Evolutionary conservation across 2,888 invertebrate species (phyloP), one percentile per base, ranked within the genome.

Genomic region (Gnatocerus cornutus): DNA sequence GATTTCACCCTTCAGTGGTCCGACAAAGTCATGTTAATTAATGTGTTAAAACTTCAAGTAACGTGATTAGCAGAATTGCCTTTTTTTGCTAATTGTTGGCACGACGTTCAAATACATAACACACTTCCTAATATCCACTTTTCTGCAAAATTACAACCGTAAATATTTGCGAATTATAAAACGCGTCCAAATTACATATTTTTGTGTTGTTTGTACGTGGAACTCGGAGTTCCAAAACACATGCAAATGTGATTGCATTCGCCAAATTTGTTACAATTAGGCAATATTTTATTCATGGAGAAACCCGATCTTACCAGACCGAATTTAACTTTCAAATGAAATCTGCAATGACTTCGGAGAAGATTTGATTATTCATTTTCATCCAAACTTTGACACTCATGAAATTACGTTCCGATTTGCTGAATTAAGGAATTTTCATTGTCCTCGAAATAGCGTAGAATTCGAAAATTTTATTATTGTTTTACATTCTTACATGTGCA

Each of bases 141-240:
- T 55, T 55, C 30, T 58, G 14, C 37, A 5, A 43, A 5, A 58
- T 58, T 45, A 13, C 8, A 58, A 58, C 16, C n/a, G 27, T 29
- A 58, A 58, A 58, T 58, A 58, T 58, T 58, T 58, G 56, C 56
- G 27, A 41, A 58, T 58, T 43, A 39, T 53, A 55, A 16, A 39
- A 16, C 37, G 9, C 39, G 14, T 55, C 37, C 53, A 30, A 55
- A 39, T 55, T 55, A 55, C 9, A 55, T 37, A 14, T 55, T 55
- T 55, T 53, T 50, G 37, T 39, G 37, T 33, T 39, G 21, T n/a
- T n/a, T n/a, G n/a, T n/a, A n/a, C n/a, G n/a, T n/a, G n/a, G n/a
- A n/a, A n/a, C n/a, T 21, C 21, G 2, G 21, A 21, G 4, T 21
- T 21, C 21, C 21, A 21, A 21, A 21, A 8, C 5, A 6, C 37